Evolutionary conservation across 2,113 vertebrate species (phyloP).

Genomic region (Proteles cristata): DNA sequence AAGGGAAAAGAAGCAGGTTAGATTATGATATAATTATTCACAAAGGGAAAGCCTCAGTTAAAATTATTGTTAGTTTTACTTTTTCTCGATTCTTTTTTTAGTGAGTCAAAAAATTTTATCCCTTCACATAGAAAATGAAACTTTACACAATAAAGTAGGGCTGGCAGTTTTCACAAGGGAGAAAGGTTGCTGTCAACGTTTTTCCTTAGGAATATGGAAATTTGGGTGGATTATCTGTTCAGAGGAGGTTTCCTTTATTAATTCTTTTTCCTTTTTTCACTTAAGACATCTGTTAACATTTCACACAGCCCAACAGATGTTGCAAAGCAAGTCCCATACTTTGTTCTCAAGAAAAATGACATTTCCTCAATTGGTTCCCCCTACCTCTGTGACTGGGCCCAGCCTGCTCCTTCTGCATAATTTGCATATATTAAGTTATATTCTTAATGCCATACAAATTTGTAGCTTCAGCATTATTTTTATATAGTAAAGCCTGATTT

Average conservation of each 20-base stretch:
- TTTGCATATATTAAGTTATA: conserved; percentile 77
- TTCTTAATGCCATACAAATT: conserved; percentile 60
- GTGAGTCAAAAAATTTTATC: conserved; percentile 67
- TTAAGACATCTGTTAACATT: conserved; percentile 88
- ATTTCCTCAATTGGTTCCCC: conserved; percentile 77
- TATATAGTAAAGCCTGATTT: conserved; percentile 36
- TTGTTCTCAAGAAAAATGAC: conserved; percentile 82
- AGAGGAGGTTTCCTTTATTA: conserved; percentile 84
- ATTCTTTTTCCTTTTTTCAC: conserved; percentile 74
- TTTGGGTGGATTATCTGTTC: conserved; percentile 83
- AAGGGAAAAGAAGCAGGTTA: conserved; percentile 52
- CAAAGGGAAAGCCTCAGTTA: conserved; percentile 57
- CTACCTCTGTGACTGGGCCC: conserved; percentile 70
- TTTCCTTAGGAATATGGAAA: conserved; percentile 79
- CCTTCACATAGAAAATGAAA: conserved; percentile 73
- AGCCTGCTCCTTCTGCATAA: conserved; percentile 75
- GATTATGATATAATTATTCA: conserved; percentile 69
- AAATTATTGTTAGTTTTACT: conserved; percentile 64
- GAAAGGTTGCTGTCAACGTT: conserved; percentile 70
- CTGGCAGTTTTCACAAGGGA: conserved; percentile 77
- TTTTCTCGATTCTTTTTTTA: conserved; percentile 64
- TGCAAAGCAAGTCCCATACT: conserved; percentile 79
- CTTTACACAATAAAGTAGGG: conserved; percentile 72
- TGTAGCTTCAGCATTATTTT: conserved; percentile 65
- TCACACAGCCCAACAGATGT: conserved; percentile 85